Conservation (phyloP, 53 echinoderm and acorn worm species). For the Patiria pectinifera region DNA sequence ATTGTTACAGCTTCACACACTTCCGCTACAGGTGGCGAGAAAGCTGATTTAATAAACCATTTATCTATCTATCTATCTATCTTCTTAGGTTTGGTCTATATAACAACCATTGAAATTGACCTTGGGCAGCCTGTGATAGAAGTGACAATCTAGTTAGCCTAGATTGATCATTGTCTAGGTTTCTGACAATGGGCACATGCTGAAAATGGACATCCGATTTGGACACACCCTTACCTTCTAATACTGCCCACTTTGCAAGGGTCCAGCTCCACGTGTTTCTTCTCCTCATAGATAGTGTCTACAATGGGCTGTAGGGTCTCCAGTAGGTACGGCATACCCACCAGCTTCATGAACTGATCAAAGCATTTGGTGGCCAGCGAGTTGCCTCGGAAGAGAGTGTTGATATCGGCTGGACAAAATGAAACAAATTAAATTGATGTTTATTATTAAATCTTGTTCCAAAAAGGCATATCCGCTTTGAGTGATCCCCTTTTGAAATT, state of each 20-base stretch:
- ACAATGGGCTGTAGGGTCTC: constrained; percentile 63
- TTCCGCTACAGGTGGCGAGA: no score
- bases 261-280: constrained; percentile 66
- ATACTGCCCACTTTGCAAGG: constrained; percentile 55
- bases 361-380: constrained; percentile 74
- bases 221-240: constrained; percentile 17
- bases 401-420: constrained; percentile 48
- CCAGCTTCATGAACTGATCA: constrained; percentile 72
- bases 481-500: no score
- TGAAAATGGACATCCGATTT: background rate
- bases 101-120: no score
- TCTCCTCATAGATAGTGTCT: constrained; percentile 66
- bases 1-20: no score
- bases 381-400: constrained; percentile 71
- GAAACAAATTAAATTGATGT: background rate
- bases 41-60: no score
- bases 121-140: no score
- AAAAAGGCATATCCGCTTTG: no score
- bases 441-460: no score
- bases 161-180: no score
- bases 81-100: no score
- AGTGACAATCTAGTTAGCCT: no score
- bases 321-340: constrained; percentile 69
- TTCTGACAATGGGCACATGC: background rate
- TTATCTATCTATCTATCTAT: no score